These are phyloP conservation scores for Plemyria rubiginata DNA, from an alignment of 2,888 invertebrate species.

Conservation along the genomic window DNA sequence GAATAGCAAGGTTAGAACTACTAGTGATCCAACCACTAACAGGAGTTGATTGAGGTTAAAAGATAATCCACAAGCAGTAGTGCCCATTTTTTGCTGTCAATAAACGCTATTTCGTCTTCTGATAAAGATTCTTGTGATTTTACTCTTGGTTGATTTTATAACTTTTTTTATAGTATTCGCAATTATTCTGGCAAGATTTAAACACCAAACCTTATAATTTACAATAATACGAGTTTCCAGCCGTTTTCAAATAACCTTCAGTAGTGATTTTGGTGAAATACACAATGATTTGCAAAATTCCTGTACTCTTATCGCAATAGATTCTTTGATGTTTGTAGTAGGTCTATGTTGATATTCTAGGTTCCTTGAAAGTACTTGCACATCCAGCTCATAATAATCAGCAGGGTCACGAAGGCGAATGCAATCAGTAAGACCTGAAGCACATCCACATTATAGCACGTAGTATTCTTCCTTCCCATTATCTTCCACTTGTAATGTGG, in stretches of 20 bases:
- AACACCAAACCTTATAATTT: no score
- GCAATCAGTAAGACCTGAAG: slow-evolving; percentile 63
- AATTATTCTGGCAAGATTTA: no score
- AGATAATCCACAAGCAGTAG: slow-evolving; percentile 37
- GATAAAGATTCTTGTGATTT: background rate
- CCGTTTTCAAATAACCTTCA: no score
- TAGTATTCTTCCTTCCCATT: slow-evolving; percentile 42
- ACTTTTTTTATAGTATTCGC: no score
- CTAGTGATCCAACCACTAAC: slow-evolving; percentile 48
- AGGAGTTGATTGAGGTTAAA: slow-evolving; percentile 47
- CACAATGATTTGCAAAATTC: no score
- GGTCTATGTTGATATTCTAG: slow-evolving; percentile 13
- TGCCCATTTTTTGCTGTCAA: slow-evolving; percentile 16
- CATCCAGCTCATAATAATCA: slow-evolving; percentile 70
- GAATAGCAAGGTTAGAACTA: slow-evolving; percentile 47
- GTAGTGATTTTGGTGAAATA: no score
- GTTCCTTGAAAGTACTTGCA: slow-evolving; percentile 64
- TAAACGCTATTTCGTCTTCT: background rate
- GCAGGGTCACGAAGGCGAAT: slow-evolving; percentile 64
- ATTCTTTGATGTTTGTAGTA: background rate
- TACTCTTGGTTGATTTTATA: no score
- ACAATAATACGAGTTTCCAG: no score
- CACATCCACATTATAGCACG: slow-evolving; percentile 57
- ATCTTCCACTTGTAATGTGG: slow-evolving; percentile 62
- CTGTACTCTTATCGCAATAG: no score